Conservation (phyloP, 2,797 vertebrate species). For the Cuniculus paca region DNA sequence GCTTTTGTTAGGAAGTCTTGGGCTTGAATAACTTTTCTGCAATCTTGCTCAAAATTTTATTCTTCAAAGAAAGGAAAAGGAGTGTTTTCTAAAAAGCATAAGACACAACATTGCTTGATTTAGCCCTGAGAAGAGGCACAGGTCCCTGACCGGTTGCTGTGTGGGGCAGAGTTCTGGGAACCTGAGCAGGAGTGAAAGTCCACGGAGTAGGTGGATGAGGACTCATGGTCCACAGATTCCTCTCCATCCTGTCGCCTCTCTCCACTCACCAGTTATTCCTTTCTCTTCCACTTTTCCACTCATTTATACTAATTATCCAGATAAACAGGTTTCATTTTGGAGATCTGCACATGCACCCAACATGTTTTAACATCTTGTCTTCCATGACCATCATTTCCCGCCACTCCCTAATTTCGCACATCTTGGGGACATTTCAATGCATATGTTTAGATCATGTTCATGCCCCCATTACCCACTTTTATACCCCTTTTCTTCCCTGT, state of each 20-base stretch:
- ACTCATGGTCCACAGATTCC: background rate
- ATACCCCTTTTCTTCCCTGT: background rate
- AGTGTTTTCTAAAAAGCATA: background rate
- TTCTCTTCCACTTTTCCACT: background rate
- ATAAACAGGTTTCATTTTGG: background rate
- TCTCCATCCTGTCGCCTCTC: background rate
- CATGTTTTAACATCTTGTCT: background rate
- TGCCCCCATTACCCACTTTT: background rate
- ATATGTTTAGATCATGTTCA: background rate
- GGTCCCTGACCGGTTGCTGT: too few species aligned
- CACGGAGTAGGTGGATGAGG: fast-evolving
- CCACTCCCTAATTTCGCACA: background rate
- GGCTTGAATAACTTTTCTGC: background rate
- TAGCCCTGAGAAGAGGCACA: background rate
- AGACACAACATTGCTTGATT: background rate
- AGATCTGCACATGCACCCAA: background rate
- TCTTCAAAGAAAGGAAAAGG: background rate
- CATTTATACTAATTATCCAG: background rate
- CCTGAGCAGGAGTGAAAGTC: fast-evolving
- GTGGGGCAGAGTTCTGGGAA: background rate
- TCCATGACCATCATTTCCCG: background rate
- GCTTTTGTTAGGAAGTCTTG: background rate
- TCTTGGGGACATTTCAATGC: background rate
- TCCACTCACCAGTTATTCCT: too few species aligned
- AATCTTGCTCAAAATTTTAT: background rate